Percentiles rank a stretch among this genome's conserved stretches.
These are phyloP conservation scores for Prochilodus magdalenae DNA, from an alignment of 2,113 vertebrate genomes.

Conservation along the genomic window DNA sequence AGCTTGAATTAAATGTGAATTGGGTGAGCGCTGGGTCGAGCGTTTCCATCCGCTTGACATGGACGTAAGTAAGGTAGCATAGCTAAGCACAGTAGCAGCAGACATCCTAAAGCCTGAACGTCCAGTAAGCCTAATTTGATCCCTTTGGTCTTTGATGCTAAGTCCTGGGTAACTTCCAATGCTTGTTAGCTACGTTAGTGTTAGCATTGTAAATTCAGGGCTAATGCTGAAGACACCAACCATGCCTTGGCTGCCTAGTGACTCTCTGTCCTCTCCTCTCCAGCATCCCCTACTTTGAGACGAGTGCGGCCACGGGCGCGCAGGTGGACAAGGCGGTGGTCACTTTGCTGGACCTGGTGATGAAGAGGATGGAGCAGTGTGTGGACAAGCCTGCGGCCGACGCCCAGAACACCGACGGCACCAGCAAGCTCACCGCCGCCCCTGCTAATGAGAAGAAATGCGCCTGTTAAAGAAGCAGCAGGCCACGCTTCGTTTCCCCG, in stretches of 20 bases:
- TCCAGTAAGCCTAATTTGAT: too few species aligned
- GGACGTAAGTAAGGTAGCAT: too few species aligned
- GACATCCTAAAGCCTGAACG: too few species aligned
- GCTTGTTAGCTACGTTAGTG: too few species aligned
- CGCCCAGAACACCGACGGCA: slow-evolving; percentile 78
- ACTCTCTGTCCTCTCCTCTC: background rate
- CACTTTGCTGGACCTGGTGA: slow-evolving; percentile 92
- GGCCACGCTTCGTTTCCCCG: background rate
- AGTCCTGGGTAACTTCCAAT: too few species aligned
- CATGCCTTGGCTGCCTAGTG: background rate
- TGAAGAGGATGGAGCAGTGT: slow-evolving; percentile 96
- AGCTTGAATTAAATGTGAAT: too few species aligned
- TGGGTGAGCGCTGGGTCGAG: too few species aligned
- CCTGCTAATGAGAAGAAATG: slow-evolving; percentile 84
- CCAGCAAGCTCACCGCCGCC: slow-evolving; percentile 77
- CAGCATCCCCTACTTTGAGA: slow-evolving; percentile 95
- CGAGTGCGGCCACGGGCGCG: slow-evolving; percentile 88
- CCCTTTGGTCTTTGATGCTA: too few species aligned
- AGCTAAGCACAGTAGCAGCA: too few species aligned
- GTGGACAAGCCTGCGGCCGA: slow-evolving; percentile 85
- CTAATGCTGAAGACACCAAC: background rate
- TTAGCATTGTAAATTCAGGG: too few species aligned
- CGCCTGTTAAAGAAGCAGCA: slow-evolving; percentile 79
- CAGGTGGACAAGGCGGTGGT: slow-evolving; percentile 90
- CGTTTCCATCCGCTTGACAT: too few species aligned